Percentiles rank a stretch among this genome's conserved stretches.
phyloP scores from a whole-genome alignment of 2,797 vertebrate species.

The Zenarchopterus dispar region DNA sequence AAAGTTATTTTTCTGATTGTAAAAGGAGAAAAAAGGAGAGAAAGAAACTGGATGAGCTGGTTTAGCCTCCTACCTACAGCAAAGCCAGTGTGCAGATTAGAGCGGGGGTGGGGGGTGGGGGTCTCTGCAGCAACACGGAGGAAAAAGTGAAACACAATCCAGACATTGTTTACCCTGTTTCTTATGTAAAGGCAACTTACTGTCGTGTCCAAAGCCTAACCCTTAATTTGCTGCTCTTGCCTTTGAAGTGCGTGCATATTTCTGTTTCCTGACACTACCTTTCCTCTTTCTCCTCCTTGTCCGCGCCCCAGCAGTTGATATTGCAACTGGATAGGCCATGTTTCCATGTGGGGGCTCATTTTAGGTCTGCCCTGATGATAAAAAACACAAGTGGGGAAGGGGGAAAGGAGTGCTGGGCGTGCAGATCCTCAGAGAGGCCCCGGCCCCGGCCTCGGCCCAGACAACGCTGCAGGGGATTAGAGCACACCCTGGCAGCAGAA shows the following conservation, averaged over 20 bases:
- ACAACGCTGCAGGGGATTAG: conserved; percentile 86
- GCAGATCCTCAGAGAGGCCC: conserved; percentile 82
- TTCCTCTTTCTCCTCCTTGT: conserved; percentile 47
- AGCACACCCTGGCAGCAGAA: conserved; percentile 88
- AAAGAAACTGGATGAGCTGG: conserved; percentile 41
- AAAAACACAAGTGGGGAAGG: conserved; percentile 83
- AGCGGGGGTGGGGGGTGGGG: conserved; percentile 48
- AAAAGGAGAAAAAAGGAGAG: neutral
- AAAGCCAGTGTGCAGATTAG: conserved; percentile 48
- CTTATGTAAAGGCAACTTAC: conserved; percentile 83
- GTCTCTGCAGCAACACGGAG: conserved; percentile 59
- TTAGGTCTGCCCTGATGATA: conserved; percentile 79
- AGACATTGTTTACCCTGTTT: conserved; percentile 81
- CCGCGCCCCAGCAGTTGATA: conserved; percentile 61
- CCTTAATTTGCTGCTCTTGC: conserved; percentile 79
- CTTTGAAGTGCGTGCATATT: conserved; percentile 84
- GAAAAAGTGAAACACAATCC: conserved; percentile 76
- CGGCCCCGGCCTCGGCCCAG: conserved; percentile 72
- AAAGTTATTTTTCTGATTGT: conserved; percentile 54
- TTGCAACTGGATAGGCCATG: conserved; percentile 85
- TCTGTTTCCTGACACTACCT: conserved; percentile 83
- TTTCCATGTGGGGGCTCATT: conserved; percentile 83
- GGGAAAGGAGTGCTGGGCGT: conserved; percentile 66
- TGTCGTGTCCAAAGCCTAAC: conserved; percentile 82
- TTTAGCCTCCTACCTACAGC: conserved; percentile 73